These are phyloP conservation scores for Saccopteryx bilineata DNA, from an alignment of 2,113 vertebrate species.

Conservation along the genomic window DNA sequence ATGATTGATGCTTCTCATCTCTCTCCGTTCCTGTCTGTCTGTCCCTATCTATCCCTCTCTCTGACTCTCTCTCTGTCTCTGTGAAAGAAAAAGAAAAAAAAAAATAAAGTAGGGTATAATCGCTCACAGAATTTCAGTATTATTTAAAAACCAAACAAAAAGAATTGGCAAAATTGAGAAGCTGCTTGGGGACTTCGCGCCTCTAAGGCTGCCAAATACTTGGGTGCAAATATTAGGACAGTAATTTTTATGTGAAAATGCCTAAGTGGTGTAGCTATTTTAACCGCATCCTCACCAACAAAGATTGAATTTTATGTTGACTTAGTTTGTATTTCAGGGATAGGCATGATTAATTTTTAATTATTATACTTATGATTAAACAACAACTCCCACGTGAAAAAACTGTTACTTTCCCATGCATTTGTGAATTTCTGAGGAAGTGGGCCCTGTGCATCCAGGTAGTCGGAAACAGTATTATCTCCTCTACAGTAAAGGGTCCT, in stretches of 20 bases:
- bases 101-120: background rate
- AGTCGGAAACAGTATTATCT: background rate
- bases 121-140: conserved; percentile 9
- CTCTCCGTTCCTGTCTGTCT: no score
- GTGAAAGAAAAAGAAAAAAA: no score
- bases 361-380: conserved; percentile 21
- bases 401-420: background rate
- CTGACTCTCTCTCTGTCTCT: no score
- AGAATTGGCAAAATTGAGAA: background rate
- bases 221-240: background rate
- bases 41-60: no score
- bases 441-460: background rate
- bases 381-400: background rate
- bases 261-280: background rate
- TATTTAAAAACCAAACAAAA: background rate
- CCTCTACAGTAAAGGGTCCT: background rate
- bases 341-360: background rate
- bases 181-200: background rate
- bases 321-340: background rate
- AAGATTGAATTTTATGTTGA: background rate
- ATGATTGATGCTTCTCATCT: no score
- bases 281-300: background rate
- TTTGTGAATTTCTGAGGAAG: background rate
- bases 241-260: background rate
- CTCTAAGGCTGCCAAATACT: background rate